Evolutionary conservation across 2,888 invertebrate species (phyloP), one percentile per base, ranked within the genome.

Genomic region (Mythimna lalbum): DNA sequence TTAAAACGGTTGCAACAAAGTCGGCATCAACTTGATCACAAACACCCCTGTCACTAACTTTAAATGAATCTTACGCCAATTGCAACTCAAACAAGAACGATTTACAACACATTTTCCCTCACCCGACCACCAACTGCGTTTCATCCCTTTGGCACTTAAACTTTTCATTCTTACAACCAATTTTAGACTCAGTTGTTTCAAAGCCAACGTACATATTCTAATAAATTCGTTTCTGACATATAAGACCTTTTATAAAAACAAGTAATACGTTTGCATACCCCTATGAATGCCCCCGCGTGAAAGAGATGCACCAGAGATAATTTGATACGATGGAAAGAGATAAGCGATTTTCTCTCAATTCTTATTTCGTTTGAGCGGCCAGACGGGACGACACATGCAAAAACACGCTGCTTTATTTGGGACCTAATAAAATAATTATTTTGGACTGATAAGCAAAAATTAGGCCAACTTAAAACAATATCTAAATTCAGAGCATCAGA

Each of bases 341-440:
- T 33, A 60, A 33, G 4, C 61, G 19, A 66, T 65, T 12, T 73
- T 74, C 55, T 73, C 55, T 49, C 60, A 75, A 57, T 47, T 70
- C 69, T 67, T n/a, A n/a, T n/a, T n/a, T n/a, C n/a, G n/a, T 85
- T 82, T 89, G 84, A 87, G n/a, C 9, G 49, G 17, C 76, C 82
- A 81, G 70, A 69, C 14, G 5, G 17, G 17, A 19, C 43, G 17
- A 17, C 14, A 4, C 2, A 17, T 19, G 0, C 14, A 5, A 14
- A 81, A 85, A 77, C 76, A 80, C n/a, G 21, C 39, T n/a, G 49
- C n/a, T 47, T 62, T 63, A 63, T 50, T 21, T 5, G 55, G 4
- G n/a, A n/a, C n/a, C n/a, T n/a, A n/a, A n/a, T n/a, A n/a, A n/a
- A n/a, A n/a, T n/a, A n/a, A n/a, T n/a, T n/a, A n/a, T n/a, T n/a